Evolutionary conservation across 2,797 vertebrate species (phyloP).

Genomic region (Scyliorhinus canicula): DNA sequence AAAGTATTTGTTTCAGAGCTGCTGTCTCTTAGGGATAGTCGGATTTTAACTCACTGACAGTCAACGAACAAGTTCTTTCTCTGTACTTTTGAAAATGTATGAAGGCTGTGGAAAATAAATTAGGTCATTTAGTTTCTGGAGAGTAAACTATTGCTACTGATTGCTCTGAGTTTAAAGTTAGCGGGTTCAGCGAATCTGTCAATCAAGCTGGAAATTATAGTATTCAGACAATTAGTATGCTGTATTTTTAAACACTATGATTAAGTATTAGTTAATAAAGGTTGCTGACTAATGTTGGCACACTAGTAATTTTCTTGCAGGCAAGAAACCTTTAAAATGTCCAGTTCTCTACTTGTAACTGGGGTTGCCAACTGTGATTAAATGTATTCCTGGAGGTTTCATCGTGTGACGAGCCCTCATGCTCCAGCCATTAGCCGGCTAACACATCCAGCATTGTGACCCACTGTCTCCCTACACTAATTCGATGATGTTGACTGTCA

Average conservation of each 20-base stretch:
- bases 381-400: too few relatives aligned
- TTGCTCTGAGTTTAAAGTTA: not conserved
- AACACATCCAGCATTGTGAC: too few relatives aligned
- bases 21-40: not conserved
- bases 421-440: too few relatives aligned
- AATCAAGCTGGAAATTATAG: not conserved
- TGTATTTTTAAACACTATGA: not conserved
- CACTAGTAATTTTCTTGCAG: not conserved
- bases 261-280: not conserved
- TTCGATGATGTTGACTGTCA: too few relatives aligned
- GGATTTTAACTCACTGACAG: not conserved
- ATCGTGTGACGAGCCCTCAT: too few relatives aligned
- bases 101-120: not conserved
- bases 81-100: not conserved
- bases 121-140: not conserved
- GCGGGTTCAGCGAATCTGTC: not conserved
- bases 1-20: not conserved
- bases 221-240: not conserved
- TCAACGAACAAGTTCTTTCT: not conserved
- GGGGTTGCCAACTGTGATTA: too few relatives aligned
- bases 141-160: not conserved
- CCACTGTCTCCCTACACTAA: too few relatives aligned
- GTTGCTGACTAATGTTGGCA: not conserved
- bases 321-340: not conserved
- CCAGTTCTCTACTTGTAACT: not conserved